Evolutionary conservation across 2,113 vertebrate genomes (phyloP), one percentile per base, ranked within the genome.

Genomic region (Dasyurus viverrinus): DNA sequence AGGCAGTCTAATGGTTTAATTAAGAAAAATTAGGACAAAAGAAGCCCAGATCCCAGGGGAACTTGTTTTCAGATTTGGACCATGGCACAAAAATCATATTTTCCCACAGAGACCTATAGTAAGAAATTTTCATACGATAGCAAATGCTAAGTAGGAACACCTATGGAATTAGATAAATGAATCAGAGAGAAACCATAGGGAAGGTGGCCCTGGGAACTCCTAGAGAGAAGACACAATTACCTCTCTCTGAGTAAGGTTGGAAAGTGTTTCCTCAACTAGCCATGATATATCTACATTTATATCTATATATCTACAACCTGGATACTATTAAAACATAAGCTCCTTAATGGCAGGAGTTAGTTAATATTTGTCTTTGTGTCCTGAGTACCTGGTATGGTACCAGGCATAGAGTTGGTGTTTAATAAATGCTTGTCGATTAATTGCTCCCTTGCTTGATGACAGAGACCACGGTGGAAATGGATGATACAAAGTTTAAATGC

Each of bases 1-100:
- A 54, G 95, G 91, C 94, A 54, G 92, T 94, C 60, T 94, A 94
- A 98, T 22, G 93, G 98, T 95, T 98, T 98, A 97, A 98, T 98
- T 98, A 98, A 91, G 96, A 95, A 97, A 97, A 98, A 97, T 91
- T 92, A 93, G 97, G 95, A 94, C 93, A 30, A 94, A 94, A 89
- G 96, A 97, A 96, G 97, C 89, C 94, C 0, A 0, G 53, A 53
- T 76, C 94, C 96, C 89, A 84, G 3, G 97, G 89, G 97, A 54
- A 68, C 14, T 52, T 90, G 14, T 57, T 48, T 94, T 95, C 94
- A 97, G 92, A 94, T 92, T 93, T 55, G n/a, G 93, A 36, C 0
- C 26, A 90, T 1, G 0, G 89, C 89, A 95, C 12, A 89, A 36
- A 90, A 90, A 95, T 94, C 1, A 91, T 0, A 60, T 91, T 25